Base-by-base conservation (phyloP, 2,113 vertebrate genomes). In the Mohoua ochrocephala region DNA sequence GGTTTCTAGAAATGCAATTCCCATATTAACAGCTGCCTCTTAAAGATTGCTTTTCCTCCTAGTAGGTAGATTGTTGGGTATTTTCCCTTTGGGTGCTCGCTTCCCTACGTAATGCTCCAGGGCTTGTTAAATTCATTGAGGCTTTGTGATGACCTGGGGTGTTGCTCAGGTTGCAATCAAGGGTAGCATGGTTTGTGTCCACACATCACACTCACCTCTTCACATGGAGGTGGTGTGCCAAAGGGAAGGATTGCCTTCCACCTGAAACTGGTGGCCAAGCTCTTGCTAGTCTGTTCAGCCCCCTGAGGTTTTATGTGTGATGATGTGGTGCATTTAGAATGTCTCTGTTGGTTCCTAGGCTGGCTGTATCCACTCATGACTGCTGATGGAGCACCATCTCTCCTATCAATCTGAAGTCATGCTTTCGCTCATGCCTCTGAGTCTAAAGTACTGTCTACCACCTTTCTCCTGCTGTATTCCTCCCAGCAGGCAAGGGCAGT, bases 301-400 rank as follows among this genome's bases (percentile, higher is more conserved):
- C 19, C 0, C 0, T 9, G 22, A 75, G 10, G 59, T 68, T 76
- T 86, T 18, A 12, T 33, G 15, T 1, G 1, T 27, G 30, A 44
- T 19, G 30, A 3, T 27, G 28, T 63, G 49, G 31, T 67, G 31
- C 14, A 27, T 59, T 76, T 91, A 16, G 26, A 57, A 50, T 4
- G 27, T 33, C 20, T 87, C 50, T 61, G 35, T 56, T 49, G 10
- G 31, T 70, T 49, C 65, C 42, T 69, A n/a, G 21, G 24, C 47
- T 69, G 22, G 16, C 18, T 57, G 26, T 65, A n/a, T 59, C 31
- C 13, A 45, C 28, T 89, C 10, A 7, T 0, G 4, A 4, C 68
- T 76, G 31, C 47, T 78, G 42, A n/a, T 52, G 67, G 28, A 39
- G 19, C 33, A 54, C 31, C 1, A 2, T 47, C 28, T 87, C 24